Base-by-base conservation (phyloP, 2,888 invertebrate genomes). In the Drosophila monieri region DNA sequence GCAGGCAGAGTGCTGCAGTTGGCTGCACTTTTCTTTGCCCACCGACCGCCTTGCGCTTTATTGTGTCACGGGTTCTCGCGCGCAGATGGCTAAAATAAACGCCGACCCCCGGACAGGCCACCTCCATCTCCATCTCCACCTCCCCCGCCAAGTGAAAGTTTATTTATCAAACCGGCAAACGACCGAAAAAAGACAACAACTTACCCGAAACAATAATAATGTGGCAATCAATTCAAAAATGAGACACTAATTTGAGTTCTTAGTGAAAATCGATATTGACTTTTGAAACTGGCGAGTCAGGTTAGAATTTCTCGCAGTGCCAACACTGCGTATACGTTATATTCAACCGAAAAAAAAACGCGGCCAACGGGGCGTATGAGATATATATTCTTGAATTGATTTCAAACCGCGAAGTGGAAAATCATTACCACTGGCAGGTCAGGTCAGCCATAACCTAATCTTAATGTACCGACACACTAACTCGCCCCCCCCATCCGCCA, bases 401-500 rank as follows among this genome's bases (percentile, higher is more conserved):
- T 15, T 30, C 6, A 0, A 5, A 53, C 21, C 8, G 2, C 9
- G 5, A 39, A 10, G 5, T 8, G 14, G 15, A 30, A 30, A 57
- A 21, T 10, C 32, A 15, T 37, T 14, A 32, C 27, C 41, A 56
- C 46, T 55, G 32, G 25, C 56, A 35, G 55, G n/a, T 27, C 48
- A 56, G 72, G 61, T 69, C 81, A 86, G 80, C 80, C 78, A 78
- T 87, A 86, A 87, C 85, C 87, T 78, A 80, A 87, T 72, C 69
- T 61, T 76, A 61, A 78, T 62, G 57, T 81, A 74, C 59, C 80
- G 77, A 77, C 84, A 66, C 35, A 69, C 62, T 61, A 61, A 61
- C 53, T 71, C n/a, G 61, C 30, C 27, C 35, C 51, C 27, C 39
- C 10, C n/a, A n/a, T 41, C 27, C 35, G 46, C 27, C 39, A n/a